Base-by-base conservation (phyloP, 2,888 invertebrate genomes). In the Nemotelus nigrinus region DNA sequence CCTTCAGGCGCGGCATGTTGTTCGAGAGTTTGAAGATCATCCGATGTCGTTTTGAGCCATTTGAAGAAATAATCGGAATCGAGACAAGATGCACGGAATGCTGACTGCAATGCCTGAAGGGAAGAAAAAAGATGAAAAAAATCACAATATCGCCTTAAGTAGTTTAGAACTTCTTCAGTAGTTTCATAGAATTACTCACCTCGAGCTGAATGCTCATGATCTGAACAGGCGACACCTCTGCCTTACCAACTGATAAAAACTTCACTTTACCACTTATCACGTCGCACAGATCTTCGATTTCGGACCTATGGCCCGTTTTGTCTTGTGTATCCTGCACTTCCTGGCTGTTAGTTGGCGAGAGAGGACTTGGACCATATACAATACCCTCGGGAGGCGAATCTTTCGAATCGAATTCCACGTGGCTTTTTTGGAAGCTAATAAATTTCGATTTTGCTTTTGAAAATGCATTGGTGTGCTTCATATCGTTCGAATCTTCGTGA, bases 1-100 rank as follows among this genome's bases (percentile, higher is more conserved):
- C 92, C 92, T 60, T 88, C 87, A 47, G 93, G 92, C 57, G 91
- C 90, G 10, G 91, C 91, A 79, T 90, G 90, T 84, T 89, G 88
- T 86, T 93, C 93, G 82, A 92, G 88, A 81, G 90, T 89, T 81
- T 88, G 88, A 81, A 93, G 86, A 83, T 91, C 90, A 57, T 88
- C 87, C 82, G 89, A 89, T 3, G 90, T 91, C 77, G 89, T 89
- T 77, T 88, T 88, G 82, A 93, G 86, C 90, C 92, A 91, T 81
- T 89, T 88, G 81, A 88, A 86, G 79, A 92, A 88, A 84, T 92
- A 92, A 75, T 86, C 86, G 64, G 89, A 87, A 81, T 89, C 88
- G 81, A 93, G 87, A 68, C 90, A 89, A 72, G 90, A 90, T 50
- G 88, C 87, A 82, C 89, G 89, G 90, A 91, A 90, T 72, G 93